A percentile compares a stretch with the other conserved stretches of the same genome.
Evolutionary conservation across 2,888 invertebrate genomes (phyloP).

Genomic region (Alentia gelatinosa): DNA sequence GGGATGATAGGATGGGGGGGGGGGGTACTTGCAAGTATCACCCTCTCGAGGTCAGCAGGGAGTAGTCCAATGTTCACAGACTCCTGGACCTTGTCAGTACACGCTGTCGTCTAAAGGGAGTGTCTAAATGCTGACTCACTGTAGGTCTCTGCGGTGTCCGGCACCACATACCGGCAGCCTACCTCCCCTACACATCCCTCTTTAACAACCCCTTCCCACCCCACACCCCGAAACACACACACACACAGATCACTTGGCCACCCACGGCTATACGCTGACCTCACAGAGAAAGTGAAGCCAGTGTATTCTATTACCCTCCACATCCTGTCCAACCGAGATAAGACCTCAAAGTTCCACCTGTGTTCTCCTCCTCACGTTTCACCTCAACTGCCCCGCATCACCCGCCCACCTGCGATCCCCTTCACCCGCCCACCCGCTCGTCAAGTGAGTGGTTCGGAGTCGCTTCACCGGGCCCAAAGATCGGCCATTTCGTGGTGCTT

Average conservation of each 20-base stretch:
- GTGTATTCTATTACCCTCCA: background rate
- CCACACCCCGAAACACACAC: background rate
- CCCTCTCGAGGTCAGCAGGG: too few species aligned
- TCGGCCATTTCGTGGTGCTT: background rate
- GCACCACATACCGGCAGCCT: too few species aligned
- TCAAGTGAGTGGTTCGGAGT: background rate
- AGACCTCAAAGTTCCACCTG: background rate
- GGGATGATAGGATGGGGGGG: too few species aligned
- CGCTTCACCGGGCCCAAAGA: background rate
- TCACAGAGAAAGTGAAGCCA: background rate
- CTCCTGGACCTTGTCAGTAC: too few species aligned
- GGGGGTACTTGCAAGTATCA: too few species aligned
- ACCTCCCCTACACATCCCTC: too few species aligned
- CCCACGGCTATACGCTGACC: too few species aligned
- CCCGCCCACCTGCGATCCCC: background rate
- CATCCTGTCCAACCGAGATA: background rate
- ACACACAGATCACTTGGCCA: too few species aligned
- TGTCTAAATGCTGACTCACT: too few species aligned
- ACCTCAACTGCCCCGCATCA: background rate
- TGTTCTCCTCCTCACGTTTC: background rate
- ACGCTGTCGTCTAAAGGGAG: too few species aligned
- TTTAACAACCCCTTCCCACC: background rate
- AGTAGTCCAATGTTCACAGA: too few species aligned
- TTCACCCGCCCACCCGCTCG: background rate
- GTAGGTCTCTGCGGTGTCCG: too few species aligned